Evolutionary conservation across 2,888 invertebrate species (phyloP), one percentile per base, ranked within the genome.

Genomic region (Spilarctia lutea): DNA sequence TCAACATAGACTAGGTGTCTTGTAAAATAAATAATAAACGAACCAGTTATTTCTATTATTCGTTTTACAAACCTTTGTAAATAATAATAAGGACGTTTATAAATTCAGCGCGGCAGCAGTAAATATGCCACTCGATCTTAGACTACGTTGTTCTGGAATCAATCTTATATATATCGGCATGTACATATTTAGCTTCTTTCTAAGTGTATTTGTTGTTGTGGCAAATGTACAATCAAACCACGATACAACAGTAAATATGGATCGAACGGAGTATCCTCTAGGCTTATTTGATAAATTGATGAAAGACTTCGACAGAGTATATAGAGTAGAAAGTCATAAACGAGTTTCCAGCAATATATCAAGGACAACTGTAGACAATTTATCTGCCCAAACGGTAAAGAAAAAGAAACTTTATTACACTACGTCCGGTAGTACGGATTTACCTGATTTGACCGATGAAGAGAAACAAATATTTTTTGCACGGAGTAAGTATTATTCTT

Each of bases 381-480:
- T 27, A 13, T 27, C 63, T 20, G 27, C 35, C 11, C 20, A 30
- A 27, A 60, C 20, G 3, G 13, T 4, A 48, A 24, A 11, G 7
- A 60, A 56, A 35, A 56, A 13, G 3, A 60, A 2, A 63, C 39
- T 27, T 30, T 24, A 63, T 35, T 42, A 30, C 10, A 71, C 30
- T 3, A 63, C 63, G 7, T 30, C 42, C 1, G 39, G 42, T 4
- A 8, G 2, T n/a, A 70, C 69, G n/a, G 69, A 70, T 8, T 68
- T 68, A 24, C 60, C 60, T 0, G 71, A 71, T 63, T 63, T 71
- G 33, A 63, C 63, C 45, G 33, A 42, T 24, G 73, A 68, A 30
- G 73, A 73, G 42, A 72, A 72, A n/a, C 48, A 16, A 27, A 24
- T 71, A 45, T 71, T 71, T 71, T 71, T 71, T 63, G 71, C 71